Conservation (phyloP, 2,888 invertebrate species). For the Frankliniella intonsa region DNA sequence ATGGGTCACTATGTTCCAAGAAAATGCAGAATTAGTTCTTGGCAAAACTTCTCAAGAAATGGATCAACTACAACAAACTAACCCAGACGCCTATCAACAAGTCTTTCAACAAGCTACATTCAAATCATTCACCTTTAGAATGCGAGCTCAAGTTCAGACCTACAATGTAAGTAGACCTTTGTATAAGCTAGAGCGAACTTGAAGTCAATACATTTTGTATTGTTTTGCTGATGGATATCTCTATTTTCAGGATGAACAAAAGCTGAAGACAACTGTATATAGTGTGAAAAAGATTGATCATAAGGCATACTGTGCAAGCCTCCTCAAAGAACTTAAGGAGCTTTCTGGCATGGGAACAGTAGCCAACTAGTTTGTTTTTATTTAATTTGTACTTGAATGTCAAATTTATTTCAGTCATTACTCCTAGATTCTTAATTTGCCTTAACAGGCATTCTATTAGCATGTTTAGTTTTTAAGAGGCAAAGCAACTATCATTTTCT, state of each 20-base stretch:
- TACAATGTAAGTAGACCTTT: conserved; percentile 68
- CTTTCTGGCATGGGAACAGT: conserved; percentile 53
- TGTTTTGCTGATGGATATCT: conserved; percentile 33
- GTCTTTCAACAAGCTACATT: conserved; percentile 73
- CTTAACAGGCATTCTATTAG: too few relatives aligned
- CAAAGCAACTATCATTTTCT: too few relatives aligned
- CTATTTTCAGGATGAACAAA: conserved; percentile 67
- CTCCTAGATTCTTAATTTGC: too few relatives aligned
- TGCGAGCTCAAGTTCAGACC: conserved; percentile 83
- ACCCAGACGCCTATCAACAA: conserved; percentile 61
- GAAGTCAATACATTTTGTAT: conserved; percentile 32
- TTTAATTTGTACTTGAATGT: background rate
- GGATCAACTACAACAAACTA: conserved; percentile 56
- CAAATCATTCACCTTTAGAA: conserved; percentile 72
- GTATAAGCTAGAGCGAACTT: conserved; percentile 25
- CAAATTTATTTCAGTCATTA: too few relatives aligned
- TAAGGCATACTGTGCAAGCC: conserved; percentile 66
- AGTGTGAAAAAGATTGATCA: conserved; percentile 68
- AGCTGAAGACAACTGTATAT: conserved; percentile 70
- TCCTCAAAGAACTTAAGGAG: conserved; percentile 66
- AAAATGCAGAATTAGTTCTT: conserved; percentile 72
- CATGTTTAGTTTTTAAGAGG: too few relatives aligned
- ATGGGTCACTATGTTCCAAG: conserved; percentile 89
- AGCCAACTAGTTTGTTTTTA: background rate
- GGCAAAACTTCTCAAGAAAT: conserved; percentile 68